phyloP scores from a whole-genome alignment of 2,113 vertebrate genomes.

The Oreochromis aureus region DNA sequence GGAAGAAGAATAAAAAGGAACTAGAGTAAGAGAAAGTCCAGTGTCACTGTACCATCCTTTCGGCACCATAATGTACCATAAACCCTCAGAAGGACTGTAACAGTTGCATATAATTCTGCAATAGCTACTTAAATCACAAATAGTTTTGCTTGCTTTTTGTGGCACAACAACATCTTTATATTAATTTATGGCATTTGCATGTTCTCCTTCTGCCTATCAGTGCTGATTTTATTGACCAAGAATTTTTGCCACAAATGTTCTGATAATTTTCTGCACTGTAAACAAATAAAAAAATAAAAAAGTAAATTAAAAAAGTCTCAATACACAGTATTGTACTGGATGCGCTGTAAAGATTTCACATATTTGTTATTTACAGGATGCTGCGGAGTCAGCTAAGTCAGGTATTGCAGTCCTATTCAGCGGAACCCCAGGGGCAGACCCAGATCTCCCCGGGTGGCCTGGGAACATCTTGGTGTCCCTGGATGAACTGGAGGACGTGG shows the following conservation, averaged over 20 bases:
- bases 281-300: rapidly evolving
- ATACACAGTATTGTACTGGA: neutral
- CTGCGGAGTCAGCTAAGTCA: neutral
- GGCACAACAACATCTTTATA: neutral
- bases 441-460: neutral
- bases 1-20: neutral
- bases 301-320: neutral
- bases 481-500: neutral
- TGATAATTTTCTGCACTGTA: neutral
- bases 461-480: neutral
- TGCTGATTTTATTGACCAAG: neutral
- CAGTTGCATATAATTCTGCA: neutral
- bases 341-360: neutral
- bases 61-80: neutral
- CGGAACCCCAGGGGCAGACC: neutral
- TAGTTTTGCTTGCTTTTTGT: neutral
- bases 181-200: neutral
- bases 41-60: neutral
- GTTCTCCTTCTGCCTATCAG: neutral
- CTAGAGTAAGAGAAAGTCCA: neutral
- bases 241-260: neutral
- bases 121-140: neutral
- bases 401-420: neutral
- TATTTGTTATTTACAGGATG: neutral
- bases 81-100: neutral